Percentiles rank a stretch among this genome's conserved stretches.
phyloP scores from a whole-genome alignment of 2,888 invertebrate species.

The Cerceris rybyensis region DNA sequence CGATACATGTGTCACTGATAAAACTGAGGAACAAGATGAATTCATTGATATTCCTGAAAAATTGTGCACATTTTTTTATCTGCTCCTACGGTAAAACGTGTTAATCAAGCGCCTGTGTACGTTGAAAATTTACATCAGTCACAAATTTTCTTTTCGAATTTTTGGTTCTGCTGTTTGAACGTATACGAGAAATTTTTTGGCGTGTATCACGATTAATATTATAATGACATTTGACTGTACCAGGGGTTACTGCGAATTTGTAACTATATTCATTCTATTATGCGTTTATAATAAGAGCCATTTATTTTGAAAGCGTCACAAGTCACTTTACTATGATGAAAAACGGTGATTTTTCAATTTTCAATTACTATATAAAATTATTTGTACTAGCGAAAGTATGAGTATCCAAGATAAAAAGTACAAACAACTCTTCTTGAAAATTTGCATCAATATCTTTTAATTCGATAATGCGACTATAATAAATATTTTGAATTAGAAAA shows the following conservation, averaged over 20 bases:
- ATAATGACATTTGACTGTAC: conserved; percentile 31
- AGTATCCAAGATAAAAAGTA: too few relatives aligned
- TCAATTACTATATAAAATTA: too few relatives aligned
- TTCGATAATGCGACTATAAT: too few relatives aligned
- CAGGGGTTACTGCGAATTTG: not conserved
- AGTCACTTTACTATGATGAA: too few relatives aligned
- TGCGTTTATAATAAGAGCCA: not conserved
- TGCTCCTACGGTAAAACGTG: not conserved
- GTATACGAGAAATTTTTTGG: not conserved
- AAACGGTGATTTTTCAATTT: too few relatives aligned
- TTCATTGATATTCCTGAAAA: conserved; percentile 23
- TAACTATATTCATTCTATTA: not conserved
- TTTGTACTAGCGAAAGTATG: too few relatives aligned
- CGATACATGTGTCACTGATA: not conserved
- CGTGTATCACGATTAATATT: not conserved
- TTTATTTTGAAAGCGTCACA: too few relatives aligned
- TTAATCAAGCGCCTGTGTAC: not conserved
- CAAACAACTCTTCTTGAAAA: too few relatives aligned
- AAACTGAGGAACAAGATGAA: not conserved
- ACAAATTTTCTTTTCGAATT: not conserved
- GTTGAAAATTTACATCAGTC: not conserved
- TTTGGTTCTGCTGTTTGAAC: not conserved
- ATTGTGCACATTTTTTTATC: conserved; percentile 56
- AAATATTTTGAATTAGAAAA: too few relatives aligned
- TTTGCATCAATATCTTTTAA: too few relatives aligned